Percentiles rank a stretch among this genome's conserved stretches.
Evolutionary conservation across 2,888 invertebrate species (phyloP).

Genomic region (Euclidia mi): DNA sequence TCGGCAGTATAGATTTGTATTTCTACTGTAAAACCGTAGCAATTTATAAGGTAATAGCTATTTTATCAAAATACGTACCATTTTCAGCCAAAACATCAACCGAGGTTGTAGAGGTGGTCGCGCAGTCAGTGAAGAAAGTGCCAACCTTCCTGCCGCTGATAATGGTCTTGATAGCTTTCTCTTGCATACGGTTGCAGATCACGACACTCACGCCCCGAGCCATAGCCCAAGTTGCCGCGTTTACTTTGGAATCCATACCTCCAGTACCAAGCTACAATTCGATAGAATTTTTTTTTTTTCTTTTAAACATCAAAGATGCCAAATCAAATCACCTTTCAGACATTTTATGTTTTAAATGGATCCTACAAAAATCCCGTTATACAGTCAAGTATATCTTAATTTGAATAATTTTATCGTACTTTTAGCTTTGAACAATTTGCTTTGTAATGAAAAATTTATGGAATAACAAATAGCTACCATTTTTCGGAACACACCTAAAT

Average conservation of each 20-base stretch:
- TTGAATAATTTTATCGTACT: conserved; percentile 2
- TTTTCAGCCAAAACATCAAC: conserved; percentile 98
- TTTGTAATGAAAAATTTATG: conserved; percentile 6
- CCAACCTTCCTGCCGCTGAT: conserved; percentile 98
- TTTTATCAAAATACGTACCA: conserved; percentile 89
- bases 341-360: too few species aligned
- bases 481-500: conserved; percentile 8
- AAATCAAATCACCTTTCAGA: too few species aligned
- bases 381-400: conserved; percentile 5
- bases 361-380: too few species aligned
- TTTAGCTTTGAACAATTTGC: conserved; percentile 13
- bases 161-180: conserved; percentile 98
- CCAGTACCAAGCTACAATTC: conserved; percentile 93
- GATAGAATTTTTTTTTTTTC: too few species aligned
- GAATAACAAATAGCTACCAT: conserved; percentile 15
- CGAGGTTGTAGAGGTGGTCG: conserved; percentile 91
- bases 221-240: conserved; percentile 98
- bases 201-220: conserved; percentile 98
- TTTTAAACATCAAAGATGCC: too few species aligned
- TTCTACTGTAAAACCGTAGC: too few species aligned
- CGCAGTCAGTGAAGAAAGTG: conserved; percentile 97
- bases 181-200: conserved; percentile 99
- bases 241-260: conserved; percentile 99
- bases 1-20: too few species aligned
- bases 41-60: too few species aligned